These are phyloP conservation scores for Hybognathus amarus DNA, from an alignment of 2,797 vertebrate species.

Conservation along the genomic window DNA sequence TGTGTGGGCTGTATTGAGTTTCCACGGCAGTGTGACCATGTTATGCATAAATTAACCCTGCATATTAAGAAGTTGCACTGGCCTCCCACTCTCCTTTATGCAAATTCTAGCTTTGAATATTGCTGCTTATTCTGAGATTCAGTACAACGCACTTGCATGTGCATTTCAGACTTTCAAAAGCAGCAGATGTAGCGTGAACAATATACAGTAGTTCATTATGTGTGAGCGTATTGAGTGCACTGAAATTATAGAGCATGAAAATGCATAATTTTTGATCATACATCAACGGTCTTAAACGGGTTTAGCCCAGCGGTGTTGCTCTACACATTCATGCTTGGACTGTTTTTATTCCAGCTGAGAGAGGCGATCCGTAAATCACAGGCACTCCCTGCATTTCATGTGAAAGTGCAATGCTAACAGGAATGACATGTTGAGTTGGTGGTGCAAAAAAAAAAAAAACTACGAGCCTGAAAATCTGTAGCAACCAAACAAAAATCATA, in stretches of 20 bases:
- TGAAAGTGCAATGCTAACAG: not conserved
- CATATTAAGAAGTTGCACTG: constrained; percentile 42
- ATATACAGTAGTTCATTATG: not conserved
- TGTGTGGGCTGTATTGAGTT: constrained; percentile 14
- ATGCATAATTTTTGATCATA: not conserved
- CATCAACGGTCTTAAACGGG: not conserved
- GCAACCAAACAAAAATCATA: not conserved
- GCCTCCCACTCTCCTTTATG: constrained; percentile 34
- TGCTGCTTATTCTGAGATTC: not conserved
- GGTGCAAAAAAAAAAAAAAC: not conserved
- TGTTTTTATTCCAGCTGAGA: constrained; percentile 11
- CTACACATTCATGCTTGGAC: constrained; percentile 12
- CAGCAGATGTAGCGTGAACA: not conserved
- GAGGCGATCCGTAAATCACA: not conserved
- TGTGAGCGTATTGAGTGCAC: not conserved
- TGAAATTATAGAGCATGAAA: not conserved
- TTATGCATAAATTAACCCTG: constrained; percentile 44
- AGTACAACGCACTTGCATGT: not conserved
- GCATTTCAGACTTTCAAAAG: not conserved
- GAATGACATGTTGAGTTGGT: constrained; percentile 13
- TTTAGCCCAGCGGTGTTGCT: not conserved
- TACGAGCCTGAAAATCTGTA: not conserved
- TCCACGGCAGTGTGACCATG: constrained; percentile 21
- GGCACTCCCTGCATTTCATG: constrained; percentile 29
- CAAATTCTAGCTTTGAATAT: not conserved